A percentile compares a stretch with the other conserved stretches of the same genome.
Conservation (phyloP, 2,113 vertebrate genomes). For the Mormoops blainvillei region DNA sequence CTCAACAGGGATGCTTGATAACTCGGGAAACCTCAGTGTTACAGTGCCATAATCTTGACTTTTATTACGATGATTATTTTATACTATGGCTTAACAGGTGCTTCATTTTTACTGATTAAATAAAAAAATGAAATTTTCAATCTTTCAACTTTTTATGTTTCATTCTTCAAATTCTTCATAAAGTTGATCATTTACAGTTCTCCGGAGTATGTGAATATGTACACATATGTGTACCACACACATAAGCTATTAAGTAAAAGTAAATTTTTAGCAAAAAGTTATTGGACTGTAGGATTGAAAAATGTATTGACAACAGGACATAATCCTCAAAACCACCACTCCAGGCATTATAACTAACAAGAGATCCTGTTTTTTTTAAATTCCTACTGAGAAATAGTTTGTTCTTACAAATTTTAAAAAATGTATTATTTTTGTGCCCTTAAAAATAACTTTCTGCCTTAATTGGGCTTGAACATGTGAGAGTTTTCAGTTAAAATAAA, state of each 20-base stretch:
- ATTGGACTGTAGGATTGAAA: not conserved
- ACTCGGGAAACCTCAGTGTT: not conserved
- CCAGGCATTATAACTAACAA: not conserved
- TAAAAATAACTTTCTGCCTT: not conserved
- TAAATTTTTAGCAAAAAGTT: not conserved
- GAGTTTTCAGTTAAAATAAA: not conserved
- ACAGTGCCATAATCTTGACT: not conserved
- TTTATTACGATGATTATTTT: not conserved
- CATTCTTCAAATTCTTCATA: not conserved
- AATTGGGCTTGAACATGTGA: not conserved
- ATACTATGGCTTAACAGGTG: not conserved
- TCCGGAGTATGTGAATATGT: not conserved
- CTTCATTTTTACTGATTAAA: conserved; percentile 50
- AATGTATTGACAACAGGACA: not conserved
- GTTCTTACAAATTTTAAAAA: not conserved
- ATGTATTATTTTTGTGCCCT: not conserved
- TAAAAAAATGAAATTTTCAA: not conserved
- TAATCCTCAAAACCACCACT: not conserved
- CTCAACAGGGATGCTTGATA: conserved; percentile 24
- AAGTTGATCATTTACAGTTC: not conserved
- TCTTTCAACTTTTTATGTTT: not conserved
- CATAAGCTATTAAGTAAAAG: not conserved
- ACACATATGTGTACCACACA: not conserved
- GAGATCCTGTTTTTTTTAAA: not conserved
- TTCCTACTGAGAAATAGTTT: not conserved